A percentile compares a stretch with the other conserved stretches of the same genome.
Conservation (phyloP, 2,113 vertebrate species). For the Psammodynastes pulverulentus region DNA sequence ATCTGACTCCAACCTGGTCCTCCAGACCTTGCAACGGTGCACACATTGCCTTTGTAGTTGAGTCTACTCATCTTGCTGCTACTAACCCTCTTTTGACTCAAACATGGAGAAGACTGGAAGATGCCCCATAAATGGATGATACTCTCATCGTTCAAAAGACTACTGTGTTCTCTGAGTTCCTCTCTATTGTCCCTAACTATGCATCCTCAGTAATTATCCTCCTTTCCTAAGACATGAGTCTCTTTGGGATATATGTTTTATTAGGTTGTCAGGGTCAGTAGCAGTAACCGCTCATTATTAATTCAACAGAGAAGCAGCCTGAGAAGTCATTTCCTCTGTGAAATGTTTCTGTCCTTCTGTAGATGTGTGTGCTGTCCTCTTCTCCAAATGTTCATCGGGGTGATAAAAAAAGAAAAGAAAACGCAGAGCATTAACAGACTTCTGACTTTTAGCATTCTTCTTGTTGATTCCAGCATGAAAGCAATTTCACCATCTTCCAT, state of each 20-base stretch:
- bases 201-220: slow-evolving; percentile 14
- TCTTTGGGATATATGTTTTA: slow-evolving; percentile 16
- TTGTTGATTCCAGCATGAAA: neutral
- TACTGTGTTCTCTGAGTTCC: neutral
- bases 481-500: slow-evolving; percentile 27
- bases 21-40: neutral
- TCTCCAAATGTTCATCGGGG: neutral
- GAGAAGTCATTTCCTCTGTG: neutral
- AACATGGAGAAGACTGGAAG: slow-evolving; percentile 8
- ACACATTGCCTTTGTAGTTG: neutral
- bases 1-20: neutral
- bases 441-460: slow-evolving; percentile 1
- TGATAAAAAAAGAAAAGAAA: neutral
- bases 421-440: slow-evolving; percentile 18
- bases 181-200: neutral
- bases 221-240: neutral
- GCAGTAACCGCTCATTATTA: neutral
- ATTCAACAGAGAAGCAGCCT: neutral
- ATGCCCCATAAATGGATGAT: neutral
- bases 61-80: neutral
- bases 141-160: slow-evolving; percentile 10
- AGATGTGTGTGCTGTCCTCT: neutral
- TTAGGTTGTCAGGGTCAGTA: slow-evolving; percentile 7
- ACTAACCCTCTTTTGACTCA: neutral
- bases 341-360: neutral